These are phyloP conservation scores for Diceros bicornis DNA, from an alignment of 2,797 vertebrate genomes.

Conservation along the genomic window DNA sequence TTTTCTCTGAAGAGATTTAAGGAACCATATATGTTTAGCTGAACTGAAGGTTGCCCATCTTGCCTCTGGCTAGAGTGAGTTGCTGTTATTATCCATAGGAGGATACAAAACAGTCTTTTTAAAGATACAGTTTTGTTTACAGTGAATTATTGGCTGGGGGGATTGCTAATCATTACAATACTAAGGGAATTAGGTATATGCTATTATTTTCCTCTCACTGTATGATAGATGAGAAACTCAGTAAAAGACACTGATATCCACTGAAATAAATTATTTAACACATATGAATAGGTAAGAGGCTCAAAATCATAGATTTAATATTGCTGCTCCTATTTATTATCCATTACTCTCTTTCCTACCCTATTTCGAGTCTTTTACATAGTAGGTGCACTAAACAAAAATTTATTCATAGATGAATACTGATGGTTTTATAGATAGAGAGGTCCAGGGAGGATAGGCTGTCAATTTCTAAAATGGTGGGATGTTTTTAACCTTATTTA, in stretches of 20 bases:
- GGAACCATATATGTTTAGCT: background rate
- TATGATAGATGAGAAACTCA: background rate
- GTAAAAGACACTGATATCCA: background rate
- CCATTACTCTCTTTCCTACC: background rate
- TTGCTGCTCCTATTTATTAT: background rate
- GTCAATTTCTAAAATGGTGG: conserved; percentile 11
- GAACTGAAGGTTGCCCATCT: background rate
- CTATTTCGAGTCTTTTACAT: background rate
- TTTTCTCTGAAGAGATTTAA: background rate
- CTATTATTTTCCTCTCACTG: background rate
- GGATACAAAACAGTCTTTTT: background rate
- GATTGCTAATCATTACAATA: background rate
- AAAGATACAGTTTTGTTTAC: background rate
- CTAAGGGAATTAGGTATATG: background rate
- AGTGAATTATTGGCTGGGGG: background rate
- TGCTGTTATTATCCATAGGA: background rate
- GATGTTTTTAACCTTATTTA: conserved; percentile 49
- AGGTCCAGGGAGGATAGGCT: background rate
- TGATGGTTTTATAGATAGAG: background rate
- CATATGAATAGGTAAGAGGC: background rate
- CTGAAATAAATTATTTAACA: conserved; percentile 49
- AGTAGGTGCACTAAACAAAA: background rate
- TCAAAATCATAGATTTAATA: conserved; percentile 34
- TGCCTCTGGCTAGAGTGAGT: background rate
- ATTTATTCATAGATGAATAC: background rate